These are phyloP conservation scores for Oikopleura vanhoeffeni DNA, from an alignment of 23 tunicate genomes.

Conservation along the genomic window DNA sequence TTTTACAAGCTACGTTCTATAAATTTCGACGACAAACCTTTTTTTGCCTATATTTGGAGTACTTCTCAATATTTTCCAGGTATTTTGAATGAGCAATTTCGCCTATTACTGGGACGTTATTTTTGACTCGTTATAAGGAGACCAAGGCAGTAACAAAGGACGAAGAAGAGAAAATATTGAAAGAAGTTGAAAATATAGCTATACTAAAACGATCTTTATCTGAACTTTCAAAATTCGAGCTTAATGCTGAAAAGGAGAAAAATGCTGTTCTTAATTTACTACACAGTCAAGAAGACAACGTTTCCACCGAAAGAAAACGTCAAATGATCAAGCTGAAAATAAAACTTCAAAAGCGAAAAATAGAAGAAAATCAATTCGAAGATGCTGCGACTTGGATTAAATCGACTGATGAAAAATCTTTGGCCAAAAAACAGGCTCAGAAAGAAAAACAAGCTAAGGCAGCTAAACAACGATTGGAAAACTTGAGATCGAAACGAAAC, in stretches of 20 bases:
- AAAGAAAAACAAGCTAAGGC: neutral
- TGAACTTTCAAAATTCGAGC: neutral
- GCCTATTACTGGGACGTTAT: too few relatives aligned
- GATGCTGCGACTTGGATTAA: slow-evolving; percentile 1
- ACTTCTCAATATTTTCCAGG: too few relatives aligned
- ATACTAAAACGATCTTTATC: slow-evolving; percentile 6
- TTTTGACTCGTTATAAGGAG: too few relatives aligned
- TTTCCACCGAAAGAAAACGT: neutral
- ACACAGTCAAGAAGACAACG: neutral
- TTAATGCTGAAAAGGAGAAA: slow-evolving; percentile 1
- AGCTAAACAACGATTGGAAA: neutral
- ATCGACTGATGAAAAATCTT: neutral
- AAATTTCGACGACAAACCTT: too few relatives aligned
- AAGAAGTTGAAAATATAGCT: neutral
- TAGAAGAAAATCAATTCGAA: neutral
- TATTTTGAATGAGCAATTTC: too few relatives aligned
- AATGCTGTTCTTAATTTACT: neutral
- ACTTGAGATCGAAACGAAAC: neutral
- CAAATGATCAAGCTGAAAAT: neutral
- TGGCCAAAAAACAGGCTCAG: neutral
- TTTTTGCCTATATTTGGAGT: too few relatives aligned
- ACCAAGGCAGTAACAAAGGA: neutral
- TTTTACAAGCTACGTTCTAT: too few relatives aligned
- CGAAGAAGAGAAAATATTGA: neutral
- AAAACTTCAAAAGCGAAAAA: neutral